Conservation (phyloP, 2,888 invertebrate species). For the Andrena hattorfiana region DNA sequence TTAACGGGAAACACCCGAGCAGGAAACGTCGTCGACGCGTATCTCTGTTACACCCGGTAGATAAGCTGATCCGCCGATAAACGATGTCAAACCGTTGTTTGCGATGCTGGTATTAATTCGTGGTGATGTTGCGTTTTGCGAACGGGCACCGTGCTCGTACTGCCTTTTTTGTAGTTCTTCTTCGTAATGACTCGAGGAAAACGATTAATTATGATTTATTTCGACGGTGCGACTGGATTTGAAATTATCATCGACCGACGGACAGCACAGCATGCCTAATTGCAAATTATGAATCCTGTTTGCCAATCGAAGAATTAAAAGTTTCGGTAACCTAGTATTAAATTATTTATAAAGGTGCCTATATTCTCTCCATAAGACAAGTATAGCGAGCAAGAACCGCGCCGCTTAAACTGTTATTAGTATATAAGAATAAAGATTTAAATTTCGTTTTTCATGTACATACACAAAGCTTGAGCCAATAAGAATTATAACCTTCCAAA, state of each 20-base stretch:
- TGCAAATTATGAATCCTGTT: too few relatives aligned
- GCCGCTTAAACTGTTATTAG: too few relatives aligned
- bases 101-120: slow-evolving; percentile 51
- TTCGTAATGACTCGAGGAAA: background rate
- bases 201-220: background rate
- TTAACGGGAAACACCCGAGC: slow-evolving; percentile 73
- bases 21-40: slow-evolving; percentile 69
- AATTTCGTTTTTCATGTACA: too few relatives aligned
- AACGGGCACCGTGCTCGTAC: slow-evolving; percentile 21
- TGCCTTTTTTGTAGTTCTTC: slow-evolving; percentile 1
- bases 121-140: slow-evolving; percentile 44
- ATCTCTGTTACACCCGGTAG: slow-evolving; percentile 73
- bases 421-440: too few relatives aligned
- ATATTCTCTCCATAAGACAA: too few relatives aligned
- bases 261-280: too few relatives aligned
- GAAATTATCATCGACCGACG: background rate
- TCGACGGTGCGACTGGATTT: background rate
- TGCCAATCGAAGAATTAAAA: too few relatives aligned
- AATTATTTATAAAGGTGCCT: too few relatives aligned
- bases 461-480: too few relatives aligned
- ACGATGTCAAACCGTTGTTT: slow-evolving; percentile 66
- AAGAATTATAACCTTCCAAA: background rate
- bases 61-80: slow-evolving; percentile 74
- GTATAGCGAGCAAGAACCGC: too few relatives aligned
- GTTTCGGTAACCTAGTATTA: too few relatives aligned